A percentile compares a stretch with the other conserved stretches of the same genome.
These are phyloP conservation scores for Dreissena rostriformis DNA, from an alignment of 1,140 invertebrate genomes.

Conservation along the genomic window DNA sequence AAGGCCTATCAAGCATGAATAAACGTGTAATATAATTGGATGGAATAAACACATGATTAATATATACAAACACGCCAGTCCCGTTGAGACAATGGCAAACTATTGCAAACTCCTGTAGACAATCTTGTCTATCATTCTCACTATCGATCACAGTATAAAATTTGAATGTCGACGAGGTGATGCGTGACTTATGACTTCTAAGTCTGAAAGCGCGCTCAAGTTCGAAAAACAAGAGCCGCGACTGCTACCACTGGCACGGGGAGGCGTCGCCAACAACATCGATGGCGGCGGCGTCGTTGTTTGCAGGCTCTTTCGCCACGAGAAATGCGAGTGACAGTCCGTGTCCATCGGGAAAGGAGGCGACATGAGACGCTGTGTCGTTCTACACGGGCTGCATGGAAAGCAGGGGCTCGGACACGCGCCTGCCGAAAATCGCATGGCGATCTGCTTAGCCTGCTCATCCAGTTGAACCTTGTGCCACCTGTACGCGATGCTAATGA, in stretches of 20 bases:
- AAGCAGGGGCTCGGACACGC: constrained; percentile 24
- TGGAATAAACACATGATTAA: too few relatives aligned
- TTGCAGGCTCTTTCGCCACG: constrained; percentile 24
- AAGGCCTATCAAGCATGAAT: too few relatives aligned
- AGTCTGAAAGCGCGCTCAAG: constrained; percentile 38
- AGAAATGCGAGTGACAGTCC: neutral
- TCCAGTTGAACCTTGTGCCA: constrained; percentile 45
- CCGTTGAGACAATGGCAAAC: too few relatives aligned
- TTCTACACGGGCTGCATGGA: constrained; percentile 6
- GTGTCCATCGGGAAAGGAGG: neutral
- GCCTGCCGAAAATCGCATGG: constrained; percentile 3
- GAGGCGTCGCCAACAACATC: neutral
- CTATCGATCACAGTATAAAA: constrained; percentile 22
- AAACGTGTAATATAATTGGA: too few relatives aligned
- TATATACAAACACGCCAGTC: too few relatives aligned
- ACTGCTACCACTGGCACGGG: neutral
- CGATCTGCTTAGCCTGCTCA: constrained; percentile 35
- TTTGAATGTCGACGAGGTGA: constrained; percentile 36
- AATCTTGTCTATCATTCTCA: neutral
- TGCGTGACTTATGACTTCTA: constrained; percentile 16
- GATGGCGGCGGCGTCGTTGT: constrained; percentile 3
- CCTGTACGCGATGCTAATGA: constrained; percentile 47
- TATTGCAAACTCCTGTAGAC: too few relatives aligned
- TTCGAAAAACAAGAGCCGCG: constrained; percentile 33
- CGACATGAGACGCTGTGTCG: neutral